Base-by-base conservation (phyloP, 2,113 vertebrate genomes). In the Myotis brandtii region DNA sequence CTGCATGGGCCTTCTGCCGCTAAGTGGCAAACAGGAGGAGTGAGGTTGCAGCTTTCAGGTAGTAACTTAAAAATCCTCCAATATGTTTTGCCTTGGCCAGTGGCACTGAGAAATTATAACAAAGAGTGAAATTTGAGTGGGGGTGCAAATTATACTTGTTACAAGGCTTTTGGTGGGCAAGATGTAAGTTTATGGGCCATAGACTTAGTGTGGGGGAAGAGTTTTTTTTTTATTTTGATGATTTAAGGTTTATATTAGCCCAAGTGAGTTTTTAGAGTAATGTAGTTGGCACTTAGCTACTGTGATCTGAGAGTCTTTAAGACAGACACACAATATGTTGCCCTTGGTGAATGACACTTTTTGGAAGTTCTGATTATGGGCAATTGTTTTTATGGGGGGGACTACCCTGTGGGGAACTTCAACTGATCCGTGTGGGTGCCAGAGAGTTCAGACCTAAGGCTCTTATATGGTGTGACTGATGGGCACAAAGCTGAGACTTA, bases 21-120 rank as follows among this genome's bases (percentile, higher is more conserved):
- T 67, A 30, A 56, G 54, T n/a, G 72, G 62, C 13, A 83, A 69
- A 37, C 0, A 32, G 59, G 7, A 85, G 7, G 6, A 46, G 4
- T 52, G n/a, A 16, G 6, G 3, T 20, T 72, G 11, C 0, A 9
- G 64, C 18, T 76, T 88, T 80, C 20, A 83, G 50, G 34, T 46
- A 64, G 54, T 40, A 46, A 54, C 86, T 34, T 94, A 3, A 62
- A 64, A 91, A 16, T n/a, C 5, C 27, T 89, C 12, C 25, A 73
- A 7, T 43, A 11, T 79, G 40, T 54, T 80, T 90, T 70, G 1
- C 52, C 64, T 4, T 91, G 34, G 14, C 6, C 18, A n/a, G 30
- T 73, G 30, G n/a, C 43, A 54, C 30, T 50, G 25, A 92, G 67
- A 86, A 81, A 73, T 92, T 40, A 73, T 83, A 75, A 94, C 70